These are phyloP conservation scores for Falco peregrinus DNA, from an alignment of 2,797 vertebrate genomes.

Conservation along the genomic window DNA sequence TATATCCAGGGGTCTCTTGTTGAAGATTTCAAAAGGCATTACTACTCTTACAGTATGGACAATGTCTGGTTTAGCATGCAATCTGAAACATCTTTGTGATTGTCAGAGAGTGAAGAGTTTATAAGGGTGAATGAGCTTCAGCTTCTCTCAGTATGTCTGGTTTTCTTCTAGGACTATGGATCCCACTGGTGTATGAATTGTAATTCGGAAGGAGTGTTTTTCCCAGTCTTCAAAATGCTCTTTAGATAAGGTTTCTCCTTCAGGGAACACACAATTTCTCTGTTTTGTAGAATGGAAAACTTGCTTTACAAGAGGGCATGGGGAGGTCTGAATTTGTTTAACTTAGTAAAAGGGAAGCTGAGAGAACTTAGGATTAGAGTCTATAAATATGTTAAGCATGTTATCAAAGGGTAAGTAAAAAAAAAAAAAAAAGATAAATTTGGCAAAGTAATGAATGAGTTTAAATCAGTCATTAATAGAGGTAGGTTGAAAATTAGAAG, in stretches of 20 bases:
- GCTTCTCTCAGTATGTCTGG: not conserved
- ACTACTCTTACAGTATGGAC: not conserved
- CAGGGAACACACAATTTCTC: not conserved
- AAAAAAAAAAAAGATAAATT: not conserved
- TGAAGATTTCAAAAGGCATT: not conserved
- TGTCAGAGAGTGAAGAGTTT: not conserved
- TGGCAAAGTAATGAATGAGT: not conserved
- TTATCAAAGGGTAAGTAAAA: not conserved
- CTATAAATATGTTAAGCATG: not conserved
- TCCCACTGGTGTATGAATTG: not conserved
- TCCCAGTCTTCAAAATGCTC: not conserved
- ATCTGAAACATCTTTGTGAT: not conserved
- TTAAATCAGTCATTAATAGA: not conserved
- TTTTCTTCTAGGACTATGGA: not conserved
- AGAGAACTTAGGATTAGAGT: not conserved
- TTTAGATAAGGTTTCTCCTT: not conserved
- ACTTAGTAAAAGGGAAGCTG: not conserved
- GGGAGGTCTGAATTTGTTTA: not conserved
- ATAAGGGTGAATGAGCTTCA: not conserved
- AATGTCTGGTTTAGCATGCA: not conserved
- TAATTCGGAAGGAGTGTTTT: not conserved
- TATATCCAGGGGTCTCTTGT: not conserved
- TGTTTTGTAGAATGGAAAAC: not conserved
- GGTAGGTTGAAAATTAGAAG: not conserved
- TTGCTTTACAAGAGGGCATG: not conserved